Conservation (phyloP, 2,113 vertebrate species). For the Pampusana beccarii region DNA sequence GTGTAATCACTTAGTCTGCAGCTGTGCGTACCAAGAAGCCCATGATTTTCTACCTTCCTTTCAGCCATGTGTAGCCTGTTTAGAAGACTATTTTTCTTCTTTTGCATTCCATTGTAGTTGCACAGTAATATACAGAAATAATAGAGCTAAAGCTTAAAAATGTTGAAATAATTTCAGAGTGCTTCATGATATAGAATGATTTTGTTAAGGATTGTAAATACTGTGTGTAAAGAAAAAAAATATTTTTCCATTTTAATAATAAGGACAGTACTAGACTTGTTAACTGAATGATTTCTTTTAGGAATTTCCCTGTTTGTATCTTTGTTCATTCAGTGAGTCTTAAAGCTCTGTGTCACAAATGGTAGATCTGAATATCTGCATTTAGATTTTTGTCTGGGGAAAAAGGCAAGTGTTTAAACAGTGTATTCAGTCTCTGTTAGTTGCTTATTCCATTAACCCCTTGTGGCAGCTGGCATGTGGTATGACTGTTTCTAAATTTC, state of each 20-base stretch:
- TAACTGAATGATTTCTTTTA: not conserved
- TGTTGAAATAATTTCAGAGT: not conserved
- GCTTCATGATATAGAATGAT: not conserved
- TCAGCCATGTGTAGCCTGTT: not conserved
- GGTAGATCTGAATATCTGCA: not conserved
- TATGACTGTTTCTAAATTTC: not conserved
- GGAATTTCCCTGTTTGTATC: not conserved
- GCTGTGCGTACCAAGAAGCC: not conserved
- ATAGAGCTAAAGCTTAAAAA: not conserved
- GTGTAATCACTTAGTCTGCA: not conserved
- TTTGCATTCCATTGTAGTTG: not conserved
- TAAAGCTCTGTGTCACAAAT: not conserved
- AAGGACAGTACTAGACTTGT: not conserved
- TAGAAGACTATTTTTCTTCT: not conserved
- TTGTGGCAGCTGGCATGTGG: rapidly evolving
- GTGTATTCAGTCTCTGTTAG: not conserved
- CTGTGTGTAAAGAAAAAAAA: not conserved
- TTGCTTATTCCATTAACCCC: not conserved
- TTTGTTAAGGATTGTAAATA: not conserved
- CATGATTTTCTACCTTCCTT: not conserved
- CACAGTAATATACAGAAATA: not conserved
- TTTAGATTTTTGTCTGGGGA: not conserved
- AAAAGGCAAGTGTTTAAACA: not conserved
- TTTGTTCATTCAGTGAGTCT: not conserved
- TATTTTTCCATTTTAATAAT: not conserved